Base-by-base conservation (phyloP, 2,888 invertebrate species). In the Copidosoma aretas region DNA sequence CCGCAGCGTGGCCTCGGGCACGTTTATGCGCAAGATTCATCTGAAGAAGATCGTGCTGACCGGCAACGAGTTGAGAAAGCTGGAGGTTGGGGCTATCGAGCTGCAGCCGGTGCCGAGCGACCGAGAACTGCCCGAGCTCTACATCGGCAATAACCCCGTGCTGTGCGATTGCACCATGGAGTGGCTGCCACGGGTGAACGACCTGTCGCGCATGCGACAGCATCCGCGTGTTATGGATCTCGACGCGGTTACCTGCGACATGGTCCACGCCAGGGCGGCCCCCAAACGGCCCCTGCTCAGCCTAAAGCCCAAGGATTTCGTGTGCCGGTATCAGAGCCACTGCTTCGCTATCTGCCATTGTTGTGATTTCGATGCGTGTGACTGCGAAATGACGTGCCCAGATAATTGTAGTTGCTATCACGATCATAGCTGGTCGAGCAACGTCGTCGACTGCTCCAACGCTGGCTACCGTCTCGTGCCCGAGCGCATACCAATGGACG, bases 351-450 rank as follows among this genome's bases (percentile, higher is more conserved):
- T 93, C 73, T 94, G 95, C 84, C 92, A 93, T 84, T 95, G 94
- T 85, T 95, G 94, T 86, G 93, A 93, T 82, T 94, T 92, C 86
- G 93, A 93, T 84, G 93, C 93, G 73, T 95, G 94, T 85, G 94
- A 95, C 86, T 94, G 94, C 85, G 92, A 93, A 87, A 94, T 93
- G 91, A 92, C 92, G 77, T 95, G 94, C 84, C 94, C 94, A 74
- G 89, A 89, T 83, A 91, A 91, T 83, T 95, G 94, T 84, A 90
- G 91, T 75, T 95, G 94, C 83, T 94, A 91, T 87, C 93, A 93
- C 86, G 94, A 94, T 86, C 90, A 91, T 84, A 90, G 91, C 77
- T 94, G 93, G 92, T 89, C 90, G 77, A 91, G 91, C 80, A 93
- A 93, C 86, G 91, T 93, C 67, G 93, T 93, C 75, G 92, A 93